Evolutionary conservation across 2,113 vertebrate genomes (phyloP).

Genomic region (Corythornis madagascariensis): DNA sequence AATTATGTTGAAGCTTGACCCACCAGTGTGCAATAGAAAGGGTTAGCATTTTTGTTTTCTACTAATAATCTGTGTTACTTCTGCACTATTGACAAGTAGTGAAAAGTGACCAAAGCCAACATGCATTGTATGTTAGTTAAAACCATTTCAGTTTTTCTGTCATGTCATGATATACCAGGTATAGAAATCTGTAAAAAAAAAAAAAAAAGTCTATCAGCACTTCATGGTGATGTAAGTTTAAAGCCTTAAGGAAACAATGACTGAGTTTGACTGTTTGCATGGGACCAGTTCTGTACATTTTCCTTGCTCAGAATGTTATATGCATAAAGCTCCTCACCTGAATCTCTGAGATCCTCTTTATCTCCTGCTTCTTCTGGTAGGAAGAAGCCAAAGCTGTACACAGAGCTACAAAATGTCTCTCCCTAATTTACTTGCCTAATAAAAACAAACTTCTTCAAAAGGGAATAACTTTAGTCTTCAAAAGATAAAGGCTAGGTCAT

Average conservation of each 20-base stretch:
- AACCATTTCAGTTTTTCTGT: neutral
- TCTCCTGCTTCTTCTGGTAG: neutral
- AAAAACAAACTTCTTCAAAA: conserved; percentile 1
- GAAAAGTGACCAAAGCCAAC: neutral
- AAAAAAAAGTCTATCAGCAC: neutral
- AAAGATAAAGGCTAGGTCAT: neutral
- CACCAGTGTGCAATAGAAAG: neutral
- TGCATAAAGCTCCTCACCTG: neutral
- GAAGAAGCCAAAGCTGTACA: neutral
- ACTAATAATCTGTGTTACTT: neutral
- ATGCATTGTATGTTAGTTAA: neutral
- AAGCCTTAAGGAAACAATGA: neutral
- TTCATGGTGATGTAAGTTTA: neutral
- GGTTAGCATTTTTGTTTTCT: neutral
- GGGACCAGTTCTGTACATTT: neutral
- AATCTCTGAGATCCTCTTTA: neutral
- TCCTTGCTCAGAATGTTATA: neutral
- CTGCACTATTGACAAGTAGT: neutral
- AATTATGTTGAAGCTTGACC: neutral
- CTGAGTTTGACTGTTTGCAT: neutral
- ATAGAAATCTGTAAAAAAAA: neutral
- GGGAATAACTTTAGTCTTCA: neutral
- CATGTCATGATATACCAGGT: neutral
- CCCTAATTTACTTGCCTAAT: neutral
- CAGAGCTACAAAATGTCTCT: neutral